Percentiles rank a stretch among this genome's conserved stretches.
Evolutionary conservation across 2,113 vertebrate genomes (phyloP).

Genomic region (Podilymbus podiceps): DNA sequence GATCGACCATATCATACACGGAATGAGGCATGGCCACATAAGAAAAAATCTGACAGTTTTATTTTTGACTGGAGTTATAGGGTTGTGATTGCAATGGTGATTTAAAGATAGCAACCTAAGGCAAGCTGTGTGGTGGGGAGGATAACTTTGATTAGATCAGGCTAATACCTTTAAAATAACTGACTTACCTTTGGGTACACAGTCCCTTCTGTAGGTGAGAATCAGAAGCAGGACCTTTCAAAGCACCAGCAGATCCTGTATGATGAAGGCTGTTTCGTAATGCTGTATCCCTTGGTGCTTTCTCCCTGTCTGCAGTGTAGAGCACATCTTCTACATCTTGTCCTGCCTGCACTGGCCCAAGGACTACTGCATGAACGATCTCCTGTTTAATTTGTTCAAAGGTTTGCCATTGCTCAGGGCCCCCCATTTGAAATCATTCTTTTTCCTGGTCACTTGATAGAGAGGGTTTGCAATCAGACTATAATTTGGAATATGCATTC

Average conservation of each 20-base stretch:
- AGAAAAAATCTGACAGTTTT: not conserved
- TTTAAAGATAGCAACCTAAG: not conserved
- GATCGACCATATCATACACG: not conserved
- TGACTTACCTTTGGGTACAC: not conserved
- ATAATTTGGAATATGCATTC: no score
- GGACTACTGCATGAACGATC: no score
- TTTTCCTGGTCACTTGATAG: no score
- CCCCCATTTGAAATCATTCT: no score
- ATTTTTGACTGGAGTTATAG: not conserved
- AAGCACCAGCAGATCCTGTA: not conserved
- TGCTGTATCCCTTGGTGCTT: no score
- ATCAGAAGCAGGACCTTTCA: not conserved
- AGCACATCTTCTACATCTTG: no score
- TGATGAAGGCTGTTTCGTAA: not conserved
- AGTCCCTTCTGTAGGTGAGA: not conserved
- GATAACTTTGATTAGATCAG: not conserved
- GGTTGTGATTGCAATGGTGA: not conserved
- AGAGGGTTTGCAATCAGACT: no score
- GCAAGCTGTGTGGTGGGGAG: not conserved
- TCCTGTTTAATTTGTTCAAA: no score
- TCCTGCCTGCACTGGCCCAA: no score
- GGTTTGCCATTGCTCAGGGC: no score
- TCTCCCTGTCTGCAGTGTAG: no score
- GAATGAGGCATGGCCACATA: not conserved
- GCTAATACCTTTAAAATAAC: not conserved